Conservation (phyloP, 2,888 invertebrate genomes). For the Pseudolycoriella hygida region DNA sequence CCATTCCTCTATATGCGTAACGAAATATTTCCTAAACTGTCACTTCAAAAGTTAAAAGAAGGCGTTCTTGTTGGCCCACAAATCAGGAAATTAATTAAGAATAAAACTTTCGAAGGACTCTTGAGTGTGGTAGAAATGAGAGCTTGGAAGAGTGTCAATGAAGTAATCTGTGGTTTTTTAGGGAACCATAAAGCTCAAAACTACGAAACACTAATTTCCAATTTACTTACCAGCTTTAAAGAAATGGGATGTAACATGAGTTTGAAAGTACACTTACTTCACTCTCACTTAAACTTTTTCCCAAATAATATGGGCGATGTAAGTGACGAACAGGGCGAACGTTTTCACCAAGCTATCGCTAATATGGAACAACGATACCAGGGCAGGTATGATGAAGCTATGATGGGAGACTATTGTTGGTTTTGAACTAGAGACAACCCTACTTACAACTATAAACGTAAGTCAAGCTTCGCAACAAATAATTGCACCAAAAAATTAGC, state of each 20-base stretch:
- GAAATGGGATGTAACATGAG: conserved; percentile 16
- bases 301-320: conserved; percentile 20
- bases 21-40: not conserved
- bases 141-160: conserved; percentile 8
- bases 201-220: conserved; percentile 9
- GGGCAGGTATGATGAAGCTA: conserved; percentile 16
- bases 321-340: conserved; percentile 21
- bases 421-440: conserved; percentile 8
- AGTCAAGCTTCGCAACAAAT: too few relatives aligned
- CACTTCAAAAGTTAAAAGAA: not conserved
- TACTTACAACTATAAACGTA: too few relatives aligned
- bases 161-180: conserved; percentile 8
- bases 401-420: conserved; percentile 22
- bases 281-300: conserved; percentile 20
- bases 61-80: conserved; percentile 3
- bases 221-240: conserved; percentile 9
- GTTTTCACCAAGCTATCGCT: conserved; percentile 22
- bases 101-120: conserved; percentile 8
- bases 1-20: not conserved
- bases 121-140: conserved; percentile 8
- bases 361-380: conserved; percentile 19
- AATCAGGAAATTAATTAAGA: conserved; percentile 10
- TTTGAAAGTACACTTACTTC: conserved; percentile 20
- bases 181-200: conserved; percentile 10
- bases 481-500: too few relatives aligned